Percentiles rank a stretch among this genome's conserved stretches.
These are phyloP conservation scores for Athrips mouffetella DNA, from an alignment of 2,888 invertebrate genomes.

Conservation along the genomic window DNA sequence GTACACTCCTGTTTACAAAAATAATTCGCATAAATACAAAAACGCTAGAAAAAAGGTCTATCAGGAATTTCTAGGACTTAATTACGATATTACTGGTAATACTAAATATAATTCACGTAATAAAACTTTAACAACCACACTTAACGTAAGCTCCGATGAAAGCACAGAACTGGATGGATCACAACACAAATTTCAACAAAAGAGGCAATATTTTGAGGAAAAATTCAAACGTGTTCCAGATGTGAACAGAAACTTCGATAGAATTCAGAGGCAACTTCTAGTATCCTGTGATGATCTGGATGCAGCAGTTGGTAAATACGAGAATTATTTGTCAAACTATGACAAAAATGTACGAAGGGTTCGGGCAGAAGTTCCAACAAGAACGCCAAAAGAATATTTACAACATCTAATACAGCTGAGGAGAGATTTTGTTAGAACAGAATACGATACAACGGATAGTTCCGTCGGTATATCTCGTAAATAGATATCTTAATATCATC, in stretches of 20 bases:
- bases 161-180: slow-evolving; percentile 28
- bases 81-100: too few species aligned
- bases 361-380: slow-evolving; percentile 20
- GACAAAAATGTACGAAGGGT: slow-evolving; percentile 26
- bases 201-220: slow-evolving; percentile 32
- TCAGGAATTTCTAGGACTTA: slow-evolving; percentile 43
- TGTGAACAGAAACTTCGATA: slow-evolving; percentile 32
- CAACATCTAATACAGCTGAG: slow-evolving; percentile 77
- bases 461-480: slow-evolving; percentile 27
- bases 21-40: slow-evolving; percentile 33
- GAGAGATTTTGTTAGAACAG: slow-evolving; percentile 72
- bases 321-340: slow-evolving; percentile 43
- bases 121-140: slow-evolving; percentile 13
- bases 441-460: slow-evolving; percentile 56
- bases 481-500: slow-evolving; percentile 20
- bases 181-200: slow-evolving; percentile 30
- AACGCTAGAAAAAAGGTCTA: slow-evolving; percentile 40
- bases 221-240: slow-evolving; percentile 28
- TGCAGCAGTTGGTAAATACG: slow-evolving; percentile 48
- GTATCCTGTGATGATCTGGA: slow-evolving; percentile 56
- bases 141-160: slow-evolving; percentile 33
- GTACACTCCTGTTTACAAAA: slow-evolving; percentile 45
- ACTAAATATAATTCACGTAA: slow-evolving; percentile 16
- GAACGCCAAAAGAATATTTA: slow-evolving; percentile 76
- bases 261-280: slow-evolving; percentile 47